Percentiles rank a stretch among this genome's conserved stretches.
These are phyloP conservation scores for Stratiomys singularior DNA, from an alignment of 2,888 invertebrate genomes.

Conservation along the genomic window DNA sequence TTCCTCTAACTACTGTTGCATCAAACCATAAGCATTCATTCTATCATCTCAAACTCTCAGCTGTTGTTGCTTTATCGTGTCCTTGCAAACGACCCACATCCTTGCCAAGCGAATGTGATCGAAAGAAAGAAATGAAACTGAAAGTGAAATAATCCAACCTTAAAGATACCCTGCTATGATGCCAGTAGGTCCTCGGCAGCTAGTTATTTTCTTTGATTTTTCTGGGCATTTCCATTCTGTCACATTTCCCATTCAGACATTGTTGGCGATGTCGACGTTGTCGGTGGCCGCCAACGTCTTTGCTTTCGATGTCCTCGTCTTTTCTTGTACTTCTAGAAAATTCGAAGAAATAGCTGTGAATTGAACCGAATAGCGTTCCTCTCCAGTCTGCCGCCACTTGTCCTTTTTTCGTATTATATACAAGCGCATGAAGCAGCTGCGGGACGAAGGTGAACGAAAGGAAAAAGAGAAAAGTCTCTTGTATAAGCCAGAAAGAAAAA, in stretches of 20 bases:
- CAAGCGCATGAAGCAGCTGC: not conserved
- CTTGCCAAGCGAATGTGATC: constrained; percentile 1
- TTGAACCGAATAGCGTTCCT: constrained; percentile 17
- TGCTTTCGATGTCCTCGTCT: constrained; percentile 26
- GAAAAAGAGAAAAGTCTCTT: constrained; percentile 34
- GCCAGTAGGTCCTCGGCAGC: not conserved
- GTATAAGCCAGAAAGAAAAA: constrained; percentile 25
- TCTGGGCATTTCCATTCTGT: constrained; percentile 5
- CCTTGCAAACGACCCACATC: constrained; percentile 43
- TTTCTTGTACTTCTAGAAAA: constrained; percentile 22
- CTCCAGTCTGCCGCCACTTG: constrained; percentile 19
- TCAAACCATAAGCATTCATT: not conserved
- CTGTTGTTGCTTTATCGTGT: constrained; percentile 31
- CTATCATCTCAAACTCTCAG: constrained; percentile 35
- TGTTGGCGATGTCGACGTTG: constrained; percentile 5
- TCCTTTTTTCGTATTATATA: constrained; percentile 25
- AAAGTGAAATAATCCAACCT: constrained; percentile 42
- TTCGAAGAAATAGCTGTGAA: constrained; percentile 30
- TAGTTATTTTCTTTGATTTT: constrained; percentile 19
- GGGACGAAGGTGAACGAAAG: not conserved
- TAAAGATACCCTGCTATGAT: constrained; percentile 15
- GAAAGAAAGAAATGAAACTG: constrained; percentile 22
- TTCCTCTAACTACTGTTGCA: not conserved
- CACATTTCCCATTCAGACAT: constrained; percentile 20
- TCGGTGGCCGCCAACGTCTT: constrained; percentile 25